Evolutionary conservation across 2,797 vertebrate genomes (phyloP).

Genomic region (Bucorvus abyssinicus): DNA sequence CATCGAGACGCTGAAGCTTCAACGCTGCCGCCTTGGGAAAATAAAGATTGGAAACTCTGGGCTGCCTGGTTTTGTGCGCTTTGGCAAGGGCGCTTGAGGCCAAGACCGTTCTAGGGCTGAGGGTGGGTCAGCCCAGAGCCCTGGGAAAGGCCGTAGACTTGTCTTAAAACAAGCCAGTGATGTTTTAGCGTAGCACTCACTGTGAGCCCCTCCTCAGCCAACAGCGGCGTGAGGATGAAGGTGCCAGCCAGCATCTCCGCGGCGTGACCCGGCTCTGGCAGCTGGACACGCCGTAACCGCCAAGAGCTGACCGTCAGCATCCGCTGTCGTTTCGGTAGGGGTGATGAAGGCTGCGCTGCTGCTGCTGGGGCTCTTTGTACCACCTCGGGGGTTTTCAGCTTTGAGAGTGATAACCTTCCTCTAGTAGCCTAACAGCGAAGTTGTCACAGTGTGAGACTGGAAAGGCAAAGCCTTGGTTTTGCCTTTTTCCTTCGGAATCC

Average conservation of each 20-base stretch:
- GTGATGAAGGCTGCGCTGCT: fast-evolving
- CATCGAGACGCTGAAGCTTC: too few relatives aligned
- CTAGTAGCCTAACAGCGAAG: background rate
- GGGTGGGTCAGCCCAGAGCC: background rate
- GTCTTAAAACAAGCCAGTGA: background rate
- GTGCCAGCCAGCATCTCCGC: too few relatives aligned
- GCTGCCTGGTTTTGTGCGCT: background rate
- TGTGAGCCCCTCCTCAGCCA: background rate
- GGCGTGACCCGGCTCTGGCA: background rate
- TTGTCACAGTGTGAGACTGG: fast-evolving
- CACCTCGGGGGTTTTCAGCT: background rate
- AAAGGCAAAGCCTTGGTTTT: background rate
- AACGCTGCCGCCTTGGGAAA: too few relatives aligned
- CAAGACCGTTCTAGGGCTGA: fast-evolving
- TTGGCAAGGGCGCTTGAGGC: background rate
- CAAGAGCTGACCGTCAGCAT: too few relatives aligned
- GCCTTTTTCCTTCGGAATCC: background rate
- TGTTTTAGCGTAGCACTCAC: too few relatives aligned
- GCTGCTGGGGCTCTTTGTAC: background rate
- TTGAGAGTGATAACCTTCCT: background rate
- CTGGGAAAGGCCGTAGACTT: background rate
- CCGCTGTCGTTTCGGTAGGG: too few relatives aligned
- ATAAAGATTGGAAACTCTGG: too few relatives aligned
- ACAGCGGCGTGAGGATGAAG: too few relatives aligned
- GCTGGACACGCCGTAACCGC: background rate